Conservation (phyloP, 2,888 invertebrate genomes). For the Steinernema hermaphroditum region DNA sequence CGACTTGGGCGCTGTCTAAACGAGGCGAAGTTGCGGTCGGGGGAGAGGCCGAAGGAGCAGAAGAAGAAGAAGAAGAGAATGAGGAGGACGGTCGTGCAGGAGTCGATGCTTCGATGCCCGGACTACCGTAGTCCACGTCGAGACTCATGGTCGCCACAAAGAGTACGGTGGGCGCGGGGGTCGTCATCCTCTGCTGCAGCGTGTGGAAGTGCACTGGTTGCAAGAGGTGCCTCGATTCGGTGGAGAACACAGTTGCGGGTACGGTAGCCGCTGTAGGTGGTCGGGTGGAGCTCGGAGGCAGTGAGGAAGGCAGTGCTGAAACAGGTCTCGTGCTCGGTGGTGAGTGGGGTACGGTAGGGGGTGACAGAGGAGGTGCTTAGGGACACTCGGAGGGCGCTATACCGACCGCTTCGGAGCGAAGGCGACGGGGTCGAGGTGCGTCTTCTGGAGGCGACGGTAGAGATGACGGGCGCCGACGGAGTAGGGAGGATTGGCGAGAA, state of each 20-base stretch:
- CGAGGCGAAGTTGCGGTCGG: conserved; percentile 34
- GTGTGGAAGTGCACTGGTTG: conserved; percentile 11
- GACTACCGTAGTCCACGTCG: conserved; percentile 19
- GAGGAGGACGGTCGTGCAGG: conserved; percentile 2
- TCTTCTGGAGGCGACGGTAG: conserved; percentile 28
- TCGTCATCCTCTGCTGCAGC: neutral
- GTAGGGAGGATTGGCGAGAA: conserved; percentile 63
- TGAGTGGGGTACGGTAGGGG: conserved; percentile 16
- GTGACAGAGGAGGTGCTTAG: neutral
- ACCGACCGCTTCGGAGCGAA: conserved; percentile 22
- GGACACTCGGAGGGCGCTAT: neutral
- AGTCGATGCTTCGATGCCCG: neutral
- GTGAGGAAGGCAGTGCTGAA: conserved; percentile 24
- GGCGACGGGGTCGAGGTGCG: conserved; percentile 35
- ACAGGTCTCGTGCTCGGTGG: conserved; percentile 27
- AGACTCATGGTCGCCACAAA: conserved; percentile 11
- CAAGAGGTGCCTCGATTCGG: neutral
- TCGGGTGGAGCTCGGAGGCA: conserved; percentile 37
- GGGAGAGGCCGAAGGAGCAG: conserved; percentile 34
- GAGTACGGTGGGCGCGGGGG: neutral
- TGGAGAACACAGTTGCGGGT: neutral
- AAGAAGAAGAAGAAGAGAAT: conserved; percentile 15
- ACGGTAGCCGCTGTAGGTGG: neutral
- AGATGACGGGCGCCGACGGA: conserved; percentile 34
- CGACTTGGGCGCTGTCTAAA: conserved; percentile 24